Evolutionary conservation across 2,113 vertebrate species (phyloP).

Genomic region (Hydrolagus affinis): DNA sequence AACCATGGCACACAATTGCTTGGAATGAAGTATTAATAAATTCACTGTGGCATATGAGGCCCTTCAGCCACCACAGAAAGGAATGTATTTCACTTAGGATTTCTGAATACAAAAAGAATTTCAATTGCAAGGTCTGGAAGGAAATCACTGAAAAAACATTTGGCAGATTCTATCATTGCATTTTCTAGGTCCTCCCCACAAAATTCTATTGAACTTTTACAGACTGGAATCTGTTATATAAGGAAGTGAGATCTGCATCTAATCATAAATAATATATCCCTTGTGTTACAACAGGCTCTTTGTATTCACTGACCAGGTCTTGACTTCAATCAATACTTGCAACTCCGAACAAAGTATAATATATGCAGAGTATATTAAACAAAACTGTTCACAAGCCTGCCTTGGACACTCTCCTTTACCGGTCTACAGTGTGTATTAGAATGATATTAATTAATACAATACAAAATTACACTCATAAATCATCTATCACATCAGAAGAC

Average conservation of each 20-base stretch:
- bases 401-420: not conserved
- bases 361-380: no score
- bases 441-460: no score
- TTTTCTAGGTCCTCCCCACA: not conserved
- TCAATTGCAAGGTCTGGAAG: not conserved
- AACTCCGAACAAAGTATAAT: not conserved
- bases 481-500: no score
- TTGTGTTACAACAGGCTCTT: not conserved
- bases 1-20: not conserved
- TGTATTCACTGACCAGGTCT: not conserved
- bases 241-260: not conserved
- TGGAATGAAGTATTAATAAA: not conserved
- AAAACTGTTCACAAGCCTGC: not conserved
- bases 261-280: not conserved
- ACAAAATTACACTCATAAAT: no score
- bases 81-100: not conserved
- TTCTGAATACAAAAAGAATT: not conserved
- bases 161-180: no score
- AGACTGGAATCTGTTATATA: not conserved
- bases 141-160: not conserved
- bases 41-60: not conserved
- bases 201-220: not conserved
- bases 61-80: not conserved
- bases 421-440: not conserved
- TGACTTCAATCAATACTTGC: not conserved